Base-by-base conservation (phyloP, 2,113 vertebrate genomes). In the Seriola aureovittata region DNA sequence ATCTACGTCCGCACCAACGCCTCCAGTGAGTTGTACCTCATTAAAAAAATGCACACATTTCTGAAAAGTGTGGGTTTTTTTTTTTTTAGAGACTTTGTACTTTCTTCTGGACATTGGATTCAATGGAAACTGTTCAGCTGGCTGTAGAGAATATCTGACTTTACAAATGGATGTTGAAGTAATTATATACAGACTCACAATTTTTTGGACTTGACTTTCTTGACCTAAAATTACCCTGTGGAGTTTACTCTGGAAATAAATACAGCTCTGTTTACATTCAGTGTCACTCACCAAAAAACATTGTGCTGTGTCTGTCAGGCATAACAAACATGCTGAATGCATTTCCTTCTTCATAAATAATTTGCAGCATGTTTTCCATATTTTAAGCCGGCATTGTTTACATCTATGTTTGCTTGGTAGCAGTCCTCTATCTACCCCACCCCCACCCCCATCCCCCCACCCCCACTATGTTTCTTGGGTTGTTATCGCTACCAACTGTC, bases 1-100 rank as follows among this genome's bases (percentile, higher is more conserved):
- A 97, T 99, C 92, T 99, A 99, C 0, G 93, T 99, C 65, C 96
- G 97, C 80, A 99, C 98, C 72, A 95, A 96, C 0, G 97, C 97
- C 76, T 96, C 97, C 0, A 96, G 98, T 99, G 85, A 96, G 98
- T 94, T 50, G 1, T 4, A 29, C 7, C 0, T 8, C 23, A 55
- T n/a, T 32, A 8, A 44, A 70, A 25, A 2, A 50, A n/a, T 23
- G 40, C 1, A 14, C 1, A 38, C 23, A 46, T 21, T 13, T 13
- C 8, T 32, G 44, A 13, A 42, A n/a, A 21, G 16, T 50, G 1
- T 25, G 25, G 25, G 25, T 1, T 1, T n/a, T 0, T 17, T n/a
- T 46, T 29, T n/a, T 46, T 46, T 8, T 32, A 3, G 1, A 65
- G 12, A 36, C 5, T 12, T 48, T 19, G 6, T 58, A 2, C 4